Base-by-base conservation (phyloP, 2,797 vertebrate species). In the Alectoris magna region DNA sequence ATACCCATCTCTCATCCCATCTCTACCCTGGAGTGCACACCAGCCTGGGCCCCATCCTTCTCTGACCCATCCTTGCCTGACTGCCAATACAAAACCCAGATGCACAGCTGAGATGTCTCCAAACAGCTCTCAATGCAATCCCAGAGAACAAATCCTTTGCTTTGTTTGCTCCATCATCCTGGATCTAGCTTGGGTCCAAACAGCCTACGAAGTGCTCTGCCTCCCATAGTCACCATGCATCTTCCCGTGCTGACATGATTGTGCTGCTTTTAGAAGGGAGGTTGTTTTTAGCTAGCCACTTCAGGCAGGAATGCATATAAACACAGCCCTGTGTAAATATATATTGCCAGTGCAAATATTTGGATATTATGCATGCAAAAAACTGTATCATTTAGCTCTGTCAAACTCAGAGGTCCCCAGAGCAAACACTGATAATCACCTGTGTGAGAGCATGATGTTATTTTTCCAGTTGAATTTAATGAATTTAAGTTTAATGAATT, bases 271-370 rank as follows among this genome's bases (percentile, higher is more conserved):
- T 49, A 36, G 48, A 80, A 80, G 21, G 48, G 80, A 56, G 43
- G 31, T 78, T 67, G 68, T 9, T 90, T 56, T 71, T 38, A 91
- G 53, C 58, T 74, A 80, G 38, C 39, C 70, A 44, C 84, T 95
- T 92, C 84, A 91, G 79, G 71, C 41, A 81, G 76, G 9, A 89
- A 48, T 79, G 53, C 81, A 26, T 71, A 83, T 72, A 92, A 89
- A 86, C 69, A 85, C n/a, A 72, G 24, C 15, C 53, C 29, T 58
- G 38, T 22, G 36, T 59, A 95, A 93, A 93, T 49, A 84, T 49
- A 90, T 91, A 29, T 23, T 80, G 14, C 41, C 84, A 66, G 58
- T 69, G 87, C 67, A 96, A 93, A 93, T 81, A 67, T 81, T 83
- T 44, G 67, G 76, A 51, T 81, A 70, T 39, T 53, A 27, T 60